phyloP scores from a whole-genome alignment of 92 coral and sea anemone genomes.

The Porites divaricata region DNA sequence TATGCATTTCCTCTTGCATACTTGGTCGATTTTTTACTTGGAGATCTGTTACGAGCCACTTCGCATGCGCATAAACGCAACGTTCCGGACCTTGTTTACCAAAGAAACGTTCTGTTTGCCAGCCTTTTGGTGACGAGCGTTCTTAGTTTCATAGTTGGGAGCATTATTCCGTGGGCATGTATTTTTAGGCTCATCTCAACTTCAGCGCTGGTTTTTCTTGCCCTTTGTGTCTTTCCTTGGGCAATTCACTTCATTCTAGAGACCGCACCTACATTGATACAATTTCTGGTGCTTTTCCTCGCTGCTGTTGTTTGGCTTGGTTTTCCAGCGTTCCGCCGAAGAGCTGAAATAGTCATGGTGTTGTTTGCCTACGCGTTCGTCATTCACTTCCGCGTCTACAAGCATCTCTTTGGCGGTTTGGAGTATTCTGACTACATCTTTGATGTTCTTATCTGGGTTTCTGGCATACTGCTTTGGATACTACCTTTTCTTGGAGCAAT shows the following conservation, averaged over 20 bases:
- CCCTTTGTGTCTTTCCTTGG: conserved; percentile 12
- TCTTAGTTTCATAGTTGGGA: not conserved
- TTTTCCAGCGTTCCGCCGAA: conserved; percentile 5
- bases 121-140: not conserved
- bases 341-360: not conserved
- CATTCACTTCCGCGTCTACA: not conserved
- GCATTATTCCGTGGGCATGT: not conserved
- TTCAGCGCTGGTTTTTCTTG: conserved; percentile 8
- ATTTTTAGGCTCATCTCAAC: not conserved
- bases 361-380: not conserved
- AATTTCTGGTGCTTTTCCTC: conserved; percentile 1
- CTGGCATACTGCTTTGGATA: not conserved
- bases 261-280: not conserved
- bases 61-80: too few species aligned
- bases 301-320: conserved; percentile 16
- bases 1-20: conserved; percentile 1
- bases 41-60: not conserved
- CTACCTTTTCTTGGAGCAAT: conserved; percentile 14
- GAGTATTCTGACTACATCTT: not conserved
- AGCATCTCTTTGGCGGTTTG: not conserved
- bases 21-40: not conserved
- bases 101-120: conserved; percentile 13
- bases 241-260: conserved; percentile 19
- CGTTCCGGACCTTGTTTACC: not conserved
- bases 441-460: conserved; percentile 1